These are phyloP conservation scores for Dasysyrphus albostriatus DNA, from an alignment of 2,888 invertebrate genomes.

Conservation along the genomic window DNA sequence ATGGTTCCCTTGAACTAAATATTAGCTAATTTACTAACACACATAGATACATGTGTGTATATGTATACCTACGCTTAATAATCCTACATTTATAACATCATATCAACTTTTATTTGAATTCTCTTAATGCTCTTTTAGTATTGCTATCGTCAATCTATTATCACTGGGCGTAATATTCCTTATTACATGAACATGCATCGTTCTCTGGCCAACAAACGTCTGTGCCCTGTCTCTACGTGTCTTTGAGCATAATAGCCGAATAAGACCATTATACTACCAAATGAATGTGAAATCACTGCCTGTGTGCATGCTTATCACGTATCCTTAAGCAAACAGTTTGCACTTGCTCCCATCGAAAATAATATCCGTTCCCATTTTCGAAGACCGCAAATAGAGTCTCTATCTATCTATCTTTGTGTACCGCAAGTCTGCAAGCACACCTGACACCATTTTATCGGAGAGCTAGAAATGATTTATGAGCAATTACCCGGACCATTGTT, in stretches of 20 bases:
- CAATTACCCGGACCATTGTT: conserved; percentile 76
- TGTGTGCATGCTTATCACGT: conserved; percentile 53
- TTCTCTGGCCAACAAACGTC: background rate
- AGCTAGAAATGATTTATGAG: conserved; percentile 78
- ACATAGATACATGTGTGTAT: too few species aligned
- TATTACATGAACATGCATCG: conserved; percentile 14
- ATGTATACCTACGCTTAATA: background rate
- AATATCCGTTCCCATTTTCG: conserved; percentile 10
- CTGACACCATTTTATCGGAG: conserved; percentile 62
- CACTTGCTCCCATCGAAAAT: conserved; percentile 4
- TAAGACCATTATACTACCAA: conserved; percentile 45
- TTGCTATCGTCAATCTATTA: conserved; percentile 27
- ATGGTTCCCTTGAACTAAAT: background rate
- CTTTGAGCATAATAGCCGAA: conserved; percentile 38
- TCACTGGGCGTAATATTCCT: conserved; percentile 39
- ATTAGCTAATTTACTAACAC: background rate
- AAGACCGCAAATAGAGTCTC: background rate
- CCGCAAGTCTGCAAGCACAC: conserved; percentile 10
- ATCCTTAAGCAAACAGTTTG: conserved; percentile 40
- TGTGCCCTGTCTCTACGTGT: conserved; percentile 37
- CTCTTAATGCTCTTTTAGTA: conserved; percentile 34
- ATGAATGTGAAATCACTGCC: conserved; percentile 44
- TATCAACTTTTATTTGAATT: conserved; percentile 23
- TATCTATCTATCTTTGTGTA: background rate
- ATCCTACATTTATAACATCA: background rate